These are phyloP conservation scores for Perognathus longimembris DNA, from an alignment of 2,113 vertebrate genomes.

Conservation along the genomic window DNA sequence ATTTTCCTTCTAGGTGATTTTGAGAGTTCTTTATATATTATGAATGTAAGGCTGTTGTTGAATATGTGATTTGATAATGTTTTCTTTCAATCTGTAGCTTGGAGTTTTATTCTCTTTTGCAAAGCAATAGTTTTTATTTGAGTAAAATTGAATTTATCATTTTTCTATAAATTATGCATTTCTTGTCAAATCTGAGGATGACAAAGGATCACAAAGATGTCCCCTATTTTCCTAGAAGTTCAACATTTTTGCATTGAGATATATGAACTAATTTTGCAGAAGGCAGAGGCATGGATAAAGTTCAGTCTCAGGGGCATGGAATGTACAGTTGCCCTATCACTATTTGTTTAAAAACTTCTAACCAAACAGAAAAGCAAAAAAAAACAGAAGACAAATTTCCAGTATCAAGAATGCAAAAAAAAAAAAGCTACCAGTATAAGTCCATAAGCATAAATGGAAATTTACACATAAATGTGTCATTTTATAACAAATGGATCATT, in stretches of 20 bases:
- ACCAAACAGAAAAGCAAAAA: neutral
- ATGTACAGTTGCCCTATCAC: neutral
- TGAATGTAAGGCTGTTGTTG: neutral
- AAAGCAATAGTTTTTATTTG: slow-evolving; percentile 3
- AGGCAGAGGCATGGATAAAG: neutral
- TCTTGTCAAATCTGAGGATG: neutral
- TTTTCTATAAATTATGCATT: neutral
- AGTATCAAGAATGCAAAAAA: neutral
- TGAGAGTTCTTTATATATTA: neutral
- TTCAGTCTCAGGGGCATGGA: neutral
- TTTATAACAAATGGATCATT: neutral
- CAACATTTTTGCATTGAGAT: slow-evolving; percentile 19
- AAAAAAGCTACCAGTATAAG: neutral
- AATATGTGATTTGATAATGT: neutral
- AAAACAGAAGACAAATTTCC: neutral
- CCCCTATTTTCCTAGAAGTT: neutral
- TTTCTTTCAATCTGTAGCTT: neutral
- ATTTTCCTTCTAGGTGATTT: neutral
- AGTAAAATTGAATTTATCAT: neutral
- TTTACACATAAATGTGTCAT: neutral
- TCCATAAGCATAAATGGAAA: neutral
- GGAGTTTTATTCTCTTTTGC: slow-evolving; percentile 8
- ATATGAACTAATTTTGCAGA: slow-evolving; percentile 18
- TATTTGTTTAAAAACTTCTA: slow-evolving; percentile 22
- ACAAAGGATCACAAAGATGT: neutral